Evolutionary conservation across 2,797 vertebrate species (phyloP).

Genomic region (Sebastes cheni): DNA sequence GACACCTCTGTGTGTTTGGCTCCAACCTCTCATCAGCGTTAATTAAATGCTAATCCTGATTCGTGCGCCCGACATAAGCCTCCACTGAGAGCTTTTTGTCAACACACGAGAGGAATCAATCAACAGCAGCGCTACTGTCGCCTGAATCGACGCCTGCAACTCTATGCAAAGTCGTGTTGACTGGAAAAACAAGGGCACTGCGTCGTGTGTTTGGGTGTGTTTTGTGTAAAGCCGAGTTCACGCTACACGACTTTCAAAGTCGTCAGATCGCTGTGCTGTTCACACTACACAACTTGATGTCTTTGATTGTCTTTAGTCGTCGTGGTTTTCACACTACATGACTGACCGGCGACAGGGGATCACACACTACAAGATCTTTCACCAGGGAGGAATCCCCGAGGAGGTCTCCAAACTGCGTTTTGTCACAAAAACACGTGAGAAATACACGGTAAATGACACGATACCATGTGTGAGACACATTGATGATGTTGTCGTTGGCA

Average conservation of each 20-base stretch:
- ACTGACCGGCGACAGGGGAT: no score
- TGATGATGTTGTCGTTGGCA: no score
- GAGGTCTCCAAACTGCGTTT: no score
- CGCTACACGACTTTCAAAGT: no score
- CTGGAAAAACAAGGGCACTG: neutral
- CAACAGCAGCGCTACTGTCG: slow-evolving; percentile 13
- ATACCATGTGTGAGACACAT: fast-evolving
- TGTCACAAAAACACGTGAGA: no score
- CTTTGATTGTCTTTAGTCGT: no score
- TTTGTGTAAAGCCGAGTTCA: neutral
- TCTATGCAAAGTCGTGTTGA: neutral
- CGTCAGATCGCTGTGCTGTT: no score
- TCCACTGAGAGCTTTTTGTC: slow-evolving; percentile 46
- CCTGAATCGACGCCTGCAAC: neutral
- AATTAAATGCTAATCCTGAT: slow-evolving; percentile 67
- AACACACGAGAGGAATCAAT: slow-evolving; percentile 38
- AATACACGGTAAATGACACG: no score
- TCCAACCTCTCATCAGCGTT: slow-evolving; percentile 47
- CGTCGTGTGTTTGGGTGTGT: neutral
- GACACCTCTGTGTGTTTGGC: slow-evolving; percentile 32
- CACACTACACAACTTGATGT: no score
- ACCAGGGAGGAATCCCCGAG: no score
- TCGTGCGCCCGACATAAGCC: slow-evolving; percentile 18
- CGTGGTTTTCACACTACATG: no score
- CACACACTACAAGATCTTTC: no score